A percentile compares a stretch with the other conserved stretches of the same genome.
Conservation (phyloP, 1,140 invertebrate species). For the Branchinecta lynchi region DNA sequence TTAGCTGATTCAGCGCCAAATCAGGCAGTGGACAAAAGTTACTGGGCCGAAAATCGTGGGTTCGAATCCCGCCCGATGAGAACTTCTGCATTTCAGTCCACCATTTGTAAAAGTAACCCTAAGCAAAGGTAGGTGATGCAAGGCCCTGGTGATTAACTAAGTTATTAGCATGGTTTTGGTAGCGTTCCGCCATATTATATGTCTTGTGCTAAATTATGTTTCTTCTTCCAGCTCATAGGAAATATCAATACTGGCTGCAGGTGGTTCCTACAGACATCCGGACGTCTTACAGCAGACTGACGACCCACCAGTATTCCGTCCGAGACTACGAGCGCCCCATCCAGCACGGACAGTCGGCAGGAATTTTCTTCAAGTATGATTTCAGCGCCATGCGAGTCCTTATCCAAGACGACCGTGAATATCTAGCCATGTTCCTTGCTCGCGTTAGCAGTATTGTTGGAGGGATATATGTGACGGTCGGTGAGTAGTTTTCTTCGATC, state of each 20-base stretch:
- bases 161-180: too few species aligned
- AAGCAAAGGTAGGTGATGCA: too few species aligned
- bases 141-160: too few species aligned
- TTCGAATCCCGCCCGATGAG: too few species aligned
- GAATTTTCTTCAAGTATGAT: constrained; percentile 3
- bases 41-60: too few species aligned
- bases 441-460: neutral
- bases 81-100: too few species aligned
- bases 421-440: neutral
- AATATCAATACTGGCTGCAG: neutral
- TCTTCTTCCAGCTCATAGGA: neutral
- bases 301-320: neutral
- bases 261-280: neutral
- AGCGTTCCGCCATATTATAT: too few species aligned
- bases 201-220: too few species aligned
- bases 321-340: neutral
- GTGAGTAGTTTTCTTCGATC: neutral
- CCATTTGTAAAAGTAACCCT: too few species aligned
- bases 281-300: neutral
- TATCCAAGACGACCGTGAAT: neutral
- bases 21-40: too few species aligned
- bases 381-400: neutral
- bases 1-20: too few species aligned
- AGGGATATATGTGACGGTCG: neutral
- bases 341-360: neutral